Conservation (phyloP, 1,140 invertebrate species). For the Drosophila varians region DNA sequence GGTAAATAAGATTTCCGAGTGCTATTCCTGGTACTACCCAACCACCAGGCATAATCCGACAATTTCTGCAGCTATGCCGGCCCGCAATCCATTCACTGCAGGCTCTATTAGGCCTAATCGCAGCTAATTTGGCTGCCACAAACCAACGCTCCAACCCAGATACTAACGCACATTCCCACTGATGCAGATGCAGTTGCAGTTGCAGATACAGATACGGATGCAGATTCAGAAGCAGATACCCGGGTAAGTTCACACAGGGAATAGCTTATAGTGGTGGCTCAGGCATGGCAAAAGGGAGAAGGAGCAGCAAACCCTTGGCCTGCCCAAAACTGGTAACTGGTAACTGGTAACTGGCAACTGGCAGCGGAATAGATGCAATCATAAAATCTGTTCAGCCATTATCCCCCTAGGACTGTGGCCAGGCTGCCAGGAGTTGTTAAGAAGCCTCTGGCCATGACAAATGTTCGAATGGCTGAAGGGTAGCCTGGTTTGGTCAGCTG, state of each 20-base stretch:
- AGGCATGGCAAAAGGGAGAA: conserved; percentile 16
- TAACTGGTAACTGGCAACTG: conserved; percentile 29
- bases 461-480: conserved; percentile 44
- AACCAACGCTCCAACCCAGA: conserved; percentile 9
- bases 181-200: background rate
- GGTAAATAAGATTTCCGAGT: conserved; percentile 32
- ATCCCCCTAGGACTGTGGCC: conserved; percentile 11
- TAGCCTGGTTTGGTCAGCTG: conserved; percentile 15
- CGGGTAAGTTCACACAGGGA: conserved; percentile 42
- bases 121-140: conserved; percentile 62
- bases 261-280: conserved; percentile 54
- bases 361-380: conserved; percentile 57
- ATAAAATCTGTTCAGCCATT: conserved; percentile 60
- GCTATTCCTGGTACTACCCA: background rate
- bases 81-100: conserved; percentile 26
- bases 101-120: conserved; percentile 70
- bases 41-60: conserved; percentile 33
- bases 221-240: background rate
- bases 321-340: conserved; percentile 18
- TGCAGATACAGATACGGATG: background rate
- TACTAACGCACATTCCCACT: background rate
- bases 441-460: conserved; percentile 60
- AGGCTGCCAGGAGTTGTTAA: background rate
- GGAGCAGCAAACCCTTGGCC: background rate
- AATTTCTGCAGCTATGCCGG: conserved; percentile 3